phyloP scores from a whole-genome alignment of 2,888 invertebrate species.

The Agriopis marginaria region DNA sequence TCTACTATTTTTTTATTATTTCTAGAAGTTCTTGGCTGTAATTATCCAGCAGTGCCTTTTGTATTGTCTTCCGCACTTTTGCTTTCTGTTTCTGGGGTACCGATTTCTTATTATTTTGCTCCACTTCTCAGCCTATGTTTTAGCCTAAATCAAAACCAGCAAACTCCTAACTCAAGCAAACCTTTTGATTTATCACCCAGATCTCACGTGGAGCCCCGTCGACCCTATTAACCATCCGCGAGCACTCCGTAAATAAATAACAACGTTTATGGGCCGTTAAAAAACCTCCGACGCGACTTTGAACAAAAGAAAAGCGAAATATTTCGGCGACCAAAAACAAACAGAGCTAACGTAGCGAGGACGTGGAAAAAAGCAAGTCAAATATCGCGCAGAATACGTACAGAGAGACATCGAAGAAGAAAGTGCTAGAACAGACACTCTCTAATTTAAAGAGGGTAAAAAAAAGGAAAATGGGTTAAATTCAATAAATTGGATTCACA shows the following conservation, averaged over 20 bases:
- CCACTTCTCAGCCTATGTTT: not conserved
- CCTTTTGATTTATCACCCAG: conserved; percentile 28
- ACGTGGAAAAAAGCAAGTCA: conserved; percentile 26
- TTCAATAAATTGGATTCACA: no score
- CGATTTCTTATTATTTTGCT: no score
- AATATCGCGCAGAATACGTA: conserved; percentile 11
- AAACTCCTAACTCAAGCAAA: conserved; percentile 40
- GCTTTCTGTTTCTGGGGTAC: no score
- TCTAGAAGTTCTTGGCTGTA: no score
- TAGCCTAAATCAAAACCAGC: conserved; percentile 20
- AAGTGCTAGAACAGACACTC: no score
- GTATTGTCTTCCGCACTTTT: no score
- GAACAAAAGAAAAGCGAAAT: conserved; percentile 43
- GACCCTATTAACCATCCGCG: conserved; percentile 41
- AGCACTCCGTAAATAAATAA: conserved; percentile 38
- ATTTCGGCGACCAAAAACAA: conserved; percentile 43
- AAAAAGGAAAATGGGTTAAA: no score
- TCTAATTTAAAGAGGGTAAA: no score
- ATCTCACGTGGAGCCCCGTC: conserved; percentile 26
- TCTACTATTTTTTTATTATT: no score
- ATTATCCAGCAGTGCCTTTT: no score
- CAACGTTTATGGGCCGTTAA: conserved; percentile 45
- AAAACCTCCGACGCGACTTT: conserved; percentile 44
- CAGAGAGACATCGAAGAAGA: no score
- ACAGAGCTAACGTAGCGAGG: conserved; percentile 22